These are phyloP conservation scores for Turritopsis dohrnii DNA, from an alignment of 30 jellyfish, hydroid and myxozoan genomes.

Conservation along the genomic window DNA sequence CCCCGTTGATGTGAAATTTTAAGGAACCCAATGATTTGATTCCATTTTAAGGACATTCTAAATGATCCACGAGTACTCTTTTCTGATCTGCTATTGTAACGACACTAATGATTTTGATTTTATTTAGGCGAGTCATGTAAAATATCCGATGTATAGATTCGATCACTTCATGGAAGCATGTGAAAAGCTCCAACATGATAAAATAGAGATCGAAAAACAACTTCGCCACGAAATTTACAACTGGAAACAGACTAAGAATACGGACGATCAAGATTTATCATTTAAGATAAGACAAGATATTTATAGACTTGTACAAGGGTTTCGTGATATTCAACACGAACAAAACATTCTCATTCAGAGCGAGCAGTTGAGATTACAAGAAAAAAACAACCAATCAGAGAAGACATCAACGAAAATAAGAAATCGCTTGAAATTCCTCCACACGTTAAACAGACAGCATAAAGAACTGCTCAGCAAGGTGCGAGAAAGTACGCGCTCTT, in stretches of 20 bases:
- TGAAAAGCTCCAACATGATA: conserved; percentile 17
- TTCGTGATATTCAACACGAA: conserved; percentile 24
- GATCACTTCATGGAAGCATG: conserved; percentile 14
- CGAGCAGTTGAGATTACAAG: conserved; percentile 22
- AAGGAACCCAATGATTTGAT: no score
- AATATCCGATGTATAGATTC: conserved; percentile 26
- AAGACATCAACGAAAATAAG: background rate
- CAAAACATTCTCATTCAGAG: conserved; percentile 18
- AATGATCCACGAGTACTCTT: no score
- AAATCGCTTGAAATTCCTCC: conserved; percentile 27
- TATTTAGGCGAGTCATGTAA: background rate
- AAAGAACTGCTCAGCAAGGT: conserved; percentile 11
- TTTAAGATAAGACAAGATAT: background rate
- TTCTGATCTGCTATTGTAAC: no score
- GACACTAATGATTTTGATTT: background rate
- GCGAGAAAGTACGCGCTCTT: conserved; percentile 15
- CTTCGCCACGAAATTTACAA: background rate
- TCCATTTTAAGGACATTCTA: no score
- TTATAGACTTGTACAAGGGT: background rate
- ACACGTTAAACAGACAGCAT: conserved; percentile 14
- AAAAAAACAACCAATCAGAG: background rate
- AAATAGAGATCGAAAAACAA: conserved; percentile 18
- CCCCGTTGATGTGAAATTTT: no score
- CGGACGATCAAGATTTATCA: background rate
- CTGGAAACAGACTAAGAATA: background rate